Percentiles rank a stretch among this genome's conserved stretches.
phyloP scores from a whole-genome alignment of 1,140 invertebrate genomes.

The Cephus cinctus region DNA sequence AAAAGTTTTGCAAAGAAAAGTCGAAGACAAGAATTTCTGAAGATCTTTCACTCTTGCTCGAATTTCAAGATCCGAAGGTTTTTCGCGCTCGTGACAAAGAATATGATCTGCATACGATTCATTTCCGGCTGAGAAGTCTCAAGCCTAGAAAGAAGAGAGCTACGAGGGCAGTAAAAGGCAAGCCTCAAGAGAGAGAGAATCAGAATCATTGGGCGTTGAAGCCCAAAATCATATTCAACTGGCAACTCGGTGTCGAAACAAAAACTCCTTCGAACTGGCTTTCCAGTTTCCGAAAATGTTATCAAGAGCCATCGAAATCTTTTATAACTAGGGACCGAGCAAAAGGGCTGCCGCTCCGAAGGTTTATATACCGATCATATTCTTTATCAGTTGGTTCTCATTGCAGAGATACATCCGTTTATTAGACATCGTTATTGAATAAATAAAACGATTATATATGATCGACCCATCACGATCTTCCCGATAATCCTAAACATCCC shows the following conservation, averaged over 20 bases:
- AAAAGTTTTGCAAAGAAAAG: slow-evolving; percentile 48
- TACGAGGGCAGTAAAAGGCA: slow-evolving; percentile 30
- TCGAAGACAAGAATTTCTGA: slow-evolving; percentile 51
- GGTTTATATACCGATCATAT: slow-evolving; percentile 48
- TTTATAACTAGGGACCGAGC: slow-evolving; percentile 43
- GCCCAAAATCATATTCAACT: slow-evolving; percentile 34
- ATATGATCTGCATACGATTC: slow-evolving; percentile 52
- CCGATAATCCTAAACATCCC: no score
- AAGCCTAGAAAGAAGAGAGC: slow-evolving; percentile 54
- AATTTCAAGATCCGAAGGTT: slow-evolving; percentile 51
- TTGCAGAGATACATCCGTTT: slow-evolving; percentile 25
- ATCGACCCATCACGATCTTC: slow-evolving; percentile 12
- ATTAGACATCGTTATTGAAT: slow-evolving; percentile 12
- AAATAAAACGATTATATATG: slow-evolving; percentile 20
- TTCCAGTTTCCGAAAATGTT: slow-evolving; percentile 34
- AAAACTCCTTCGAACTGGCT: no score
- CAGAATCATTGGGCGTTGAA: slow-evolving; percentile 40
- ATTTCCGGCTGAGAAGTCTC: slow-evolving; percentile 52
- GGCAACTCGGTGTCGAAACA: slow-evolving; percentile 36
- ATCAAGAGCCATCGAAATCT: slow-evolving; percentile 39
- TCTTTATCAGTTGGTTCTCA: slow-evolving; percentile 50
- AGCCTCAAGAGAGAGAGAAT: slow-evolving; percentile 39
- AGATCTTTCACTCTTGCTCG: slow-evolving; percentile 48
- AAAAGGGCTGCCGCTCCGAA: slow-evolving; percentile 31
- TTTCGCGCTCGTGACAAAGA: slow-evolving; percentile 56